A percentile compares a stretch with the other conserved stretches of the same genome.
Conservation (phyloP, 2,888 invertebrate species). For the Lordiphosa fenestrarum region DNA sequence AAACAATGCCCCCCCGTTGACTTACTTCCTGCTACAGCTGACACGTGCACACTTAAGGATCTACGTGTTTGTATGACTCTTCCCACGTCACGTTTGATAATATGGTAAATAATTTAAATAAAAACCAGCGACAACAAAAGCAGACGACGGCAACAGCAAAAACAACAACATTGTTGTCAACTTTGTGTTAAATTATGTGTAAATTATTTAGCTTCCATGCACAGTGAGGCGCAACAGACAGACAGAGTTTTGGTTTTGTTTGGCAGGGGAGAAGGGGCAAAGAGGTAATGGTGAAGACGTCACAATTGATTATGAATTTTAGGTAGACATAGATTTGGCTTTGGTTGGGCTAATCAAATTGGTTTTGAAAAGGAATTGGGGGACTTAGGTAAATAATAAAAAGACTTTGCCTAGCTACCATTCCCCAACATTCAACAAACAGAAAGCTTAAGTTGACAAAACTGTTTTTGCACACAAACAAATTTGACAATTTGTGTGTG, state of each 20-base stretch:
- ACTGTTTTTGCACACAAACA: no score
- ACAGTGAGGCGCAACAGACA: slow-evolving; percentile 27
- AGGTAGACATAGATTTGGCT: no score
- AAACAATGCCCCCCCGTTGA: slow-evolving; percentile 23
- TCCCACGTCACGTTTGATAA: slow-evolving; percentile 50
- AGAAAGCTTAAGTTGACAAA: no score
- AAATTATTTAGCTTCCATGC: slow-evolving; percentile 54
- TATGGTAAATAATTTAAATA: slow-evolving; percentile 63
- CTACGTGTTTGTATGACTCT: slow-evolving; percentile 24
- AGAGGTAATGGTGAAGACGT: no score
- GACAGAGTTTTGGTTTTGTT: slow-evolving; percentile 4
- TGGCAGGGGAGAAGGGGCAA: not conserved
- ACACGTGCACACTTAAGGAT: slow-evolving; percentile 33
- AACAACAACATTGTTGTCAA: slow-evolving; percentile 49
- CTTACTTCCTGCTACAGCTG: slow-evolving; percentile 1
- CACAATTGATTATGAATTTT: not conserved
- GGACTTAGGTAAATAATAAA: no score
- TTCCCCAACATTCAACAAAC: no score
- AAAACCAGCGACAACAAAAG: slow-evolving; percentile 10
- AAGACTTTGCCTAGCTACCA: no score
- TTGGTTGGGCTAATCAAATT: no score
- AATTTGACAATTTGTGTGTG: no score
- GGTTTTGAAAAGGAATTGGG: no score
- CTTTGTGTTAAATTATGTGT: slow-evolving; percentile 64
- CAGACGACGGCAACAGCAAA: slow-evolving; percentile 1